phyloP scores from a whole-genome alignment of 2,888 invertebrate genomes.

The Ptychoptera contaminata region DNA sequence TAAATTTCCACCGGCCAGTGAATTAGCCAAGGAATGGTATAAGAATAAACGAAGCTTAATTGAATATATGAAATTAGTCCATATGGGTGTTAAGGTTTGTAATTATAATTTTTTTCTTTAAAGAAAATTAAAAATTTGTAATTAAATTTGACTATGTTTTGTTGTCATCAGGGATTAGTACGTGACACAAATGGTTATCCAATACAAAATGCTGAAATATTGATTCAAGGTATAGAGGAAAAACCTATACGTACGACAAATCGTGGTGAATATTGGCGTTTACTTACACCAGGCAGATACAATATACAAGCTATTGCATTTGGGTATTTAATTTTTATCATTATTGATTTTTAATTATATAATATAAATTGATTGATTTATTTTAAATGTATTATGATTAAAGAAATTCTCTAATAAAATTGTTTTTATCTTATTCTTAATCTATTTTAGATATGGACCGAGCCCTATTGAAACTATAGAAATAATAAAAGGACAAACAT shows the following conservation, averaged over 20 bases:
- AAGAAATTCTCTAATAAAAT: slow-evolving; percentile 1
- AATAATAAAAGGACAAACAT: slow-evolving; percentile 25
- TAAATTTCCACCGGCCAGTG: slow-evolving; percentile 66
- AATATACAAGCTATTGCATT: slow-evolving; percentile 52
- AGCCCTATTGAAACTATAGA: slow-evolving; percentile 27
- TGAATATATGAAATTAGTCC: slow-evolving; percentile 66
- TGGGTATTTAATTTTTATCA: slow-evolving; percentile 38
- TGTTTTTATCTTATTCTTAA: too few relatives aligned
- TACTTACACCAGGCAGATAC: slow-evolving; percentile 79
- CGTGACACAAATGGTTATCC: slow-evolving; percentile 28
- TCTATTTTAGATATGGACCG: slow-evolving; percentile 36
- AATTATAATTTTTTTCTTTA: not conserved
- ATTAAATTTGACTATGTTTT: slow-evolving; percentile 4
- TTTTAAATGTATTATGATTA: not conserved
- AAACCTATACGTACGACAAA: slow-evolving; percentile 66
- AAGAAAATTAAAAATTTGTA: not conserved
- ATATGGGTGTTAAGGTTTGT: slow-evolving; percentile 47
- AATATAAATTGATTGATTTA: not conserved
- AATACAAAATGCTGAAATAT: slow-evolving; percentile 50
- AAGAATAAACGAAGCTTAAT: slow-evolving; percentile 75
- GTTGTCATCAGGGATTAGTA: slow-evolving; percentile 19
- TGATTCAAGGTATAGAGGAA: slow-evolving; percentile 55
- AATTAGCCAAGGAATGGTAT: slow-evolving; percentile 66
- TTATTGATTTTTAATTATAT: slow-evolving; percentile 8
- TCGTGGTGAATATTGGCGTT: slow-evolving; percentile 87